Evolutionary conservation across 2,888 invertebrate genomes (phyloP).

Genomic region (Drosophila leonis): DNA sequence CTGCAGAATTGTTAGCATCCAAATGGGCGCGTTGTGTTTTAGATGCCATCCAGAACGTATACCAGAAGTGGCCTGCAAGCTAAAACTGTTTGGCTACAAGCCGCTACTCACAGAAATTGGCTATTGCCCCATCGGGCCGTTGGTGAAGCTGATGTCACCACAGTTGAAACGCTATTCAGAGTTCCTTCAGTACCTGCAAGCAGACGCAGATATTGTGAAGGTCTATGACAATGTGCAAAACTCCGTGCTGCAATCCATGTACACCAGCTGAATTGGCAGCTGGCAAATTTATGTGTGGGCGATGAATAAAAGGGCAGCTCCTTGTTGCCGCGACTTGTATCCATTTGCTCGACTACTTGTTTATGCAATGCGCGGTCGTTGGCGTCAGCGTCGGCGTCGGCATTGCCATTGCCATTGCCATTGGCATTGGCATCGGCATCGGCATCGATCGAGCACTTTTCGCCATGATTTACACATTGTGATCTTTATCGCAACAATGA

Average conservation of each 20-base stretch:
- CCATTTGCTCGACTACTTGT: conserved; percentile 78
- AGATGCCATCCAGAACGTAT: conserved; percentile 57
- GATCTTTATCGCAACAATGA: conserved; percentile 77
- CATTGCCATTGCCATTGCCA: not conserved
- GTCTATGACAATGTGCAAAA: conserved; percentile 73
- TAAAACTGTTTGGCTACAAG: conserved; percentile 55
- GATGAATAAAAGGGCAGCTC: conserved; percentile 32
- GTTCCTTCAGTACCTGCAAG: conserved; percentile 51
- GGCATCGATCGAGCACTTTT: conserved; percentile 44
- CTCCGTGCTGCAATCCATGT: conserved; percentile 11
- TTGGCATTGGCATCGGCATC: not conserved
- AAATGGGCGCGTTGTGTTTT: conserved; percentile 58
- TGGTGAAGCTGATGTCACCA: conserved; percentile 37
- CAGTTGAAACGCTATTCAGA: conserved; percentile 48
- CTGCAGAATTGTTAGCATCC: conserved; percentile 47
- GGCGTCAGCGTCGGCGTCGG: not conserved
- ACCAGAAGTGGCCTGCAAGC: conserved; percentile 32
- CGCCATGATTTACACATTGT: conserved; percentile 72
- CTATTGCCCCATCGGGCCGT: conserved; percentile 42
- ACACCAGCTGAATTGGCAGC: conserved; percentile 28
- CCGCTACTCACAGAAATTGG: conserved; percentile 55
- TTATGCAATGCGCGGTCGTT: conserved; percentile 64
- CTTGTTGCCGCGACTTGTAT: conserved; percentile 53
- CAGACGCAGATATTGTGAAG: conserved; percentile 57
- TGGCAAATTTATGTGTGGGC: conserved; percentile 49